Percentiles rank a stretch among this genome's conserved stretches.
Conservation (phyloP, 2,113 vertebrate genomes). For the Zosterops hypoxanthus region DNA sequence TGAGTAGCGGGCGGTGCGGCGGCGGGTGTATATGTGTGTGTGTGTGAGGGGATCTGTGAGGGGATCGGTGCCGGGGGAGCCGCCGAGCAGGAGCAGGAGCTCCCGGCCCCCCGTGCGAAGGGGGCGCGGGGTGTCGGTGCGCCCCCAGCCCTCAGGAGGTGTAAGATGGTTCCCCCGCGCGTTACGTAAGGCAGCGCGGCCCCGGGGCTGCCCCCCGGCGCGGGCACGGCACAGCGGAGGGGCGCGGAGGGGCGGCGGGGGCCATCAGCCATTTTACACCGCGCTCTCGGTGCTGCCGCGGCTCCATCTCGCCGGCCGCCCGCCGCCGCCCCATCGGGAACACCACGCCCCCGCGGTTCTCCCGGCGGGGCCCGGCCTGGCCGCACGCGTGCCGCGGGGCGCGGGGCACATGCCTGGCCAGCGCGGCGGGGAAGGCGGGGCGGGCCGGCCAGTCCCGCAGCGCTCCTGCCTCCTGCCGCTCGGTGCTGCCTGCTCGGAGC, state of each 20-base stretch:
- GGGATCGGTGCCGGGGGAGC: background rate
- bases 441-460: background rate
- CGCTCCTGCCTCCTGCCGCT: rapidly evolving
- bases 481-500: too few species aligned
- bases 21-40: background rate
- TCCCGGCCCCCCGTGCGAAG: background rate
- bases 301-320: background rate
- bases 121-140: background rate
- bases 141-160: background rate
- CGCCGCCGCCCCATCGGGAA: background rate
- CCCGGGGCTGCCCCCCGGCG: background rate
- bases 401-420: background rate
- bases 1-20: conserved; percentile 78
- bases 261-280: conserved; percentile 73
- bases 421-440: background rate
- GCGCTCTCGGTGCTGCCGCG: background rate
- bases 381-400: background rate
- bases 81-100: background rate
- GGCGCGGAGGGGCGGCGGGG: background rate
- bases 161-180: background rate
- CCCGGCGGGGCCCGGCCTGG: background rate
- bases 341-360: background rate
- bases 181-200: background rate
- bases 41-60: background rate
- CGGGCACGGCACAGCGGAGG: too few species aligned